A percentile compares a stretch with the other conserved stretches of the same genome.
Evolutionary conservation across 2,888 invertebrate species (phyloP).

Genomic region (Flabesymbios commensalis): DNA sequence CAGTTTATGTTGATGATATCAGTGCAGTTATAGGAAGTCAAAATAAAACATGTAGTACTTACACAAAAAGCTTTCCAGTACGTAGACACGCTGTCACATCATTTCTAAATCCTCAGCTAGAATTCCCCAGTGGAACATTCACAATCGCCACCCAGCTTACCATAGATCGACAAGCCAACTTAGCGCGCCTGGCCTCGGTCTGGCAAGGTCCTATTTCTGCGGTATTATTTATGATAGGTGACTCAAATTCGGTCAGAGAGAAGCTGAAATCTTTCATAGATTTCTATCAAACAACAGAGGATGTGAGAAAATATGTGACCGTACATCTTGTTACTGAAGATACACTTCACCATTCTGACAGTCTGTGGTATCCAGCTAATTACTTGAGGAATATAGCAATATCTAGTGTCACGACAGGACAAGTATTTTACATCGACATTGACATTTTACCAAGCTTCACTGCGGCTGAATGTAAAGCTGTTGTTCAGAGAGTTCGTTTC

Average conservation of each 20-base stretch:
- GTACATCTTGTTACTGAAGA: slow-evolving; percentile 19
- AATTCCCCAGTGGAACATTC: neutral
- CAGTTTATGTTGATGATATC: slow-evolving; percentile 19
- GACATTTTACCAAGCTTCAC: slow-evolving; percentile 17
- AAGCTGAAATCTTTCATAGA: too few species aligned
- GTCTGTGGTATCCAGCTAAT: slow-evolving; percentile 15
- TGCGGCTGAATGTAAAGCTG: neutral
- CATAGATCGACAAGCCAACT: slow-evolving; percentile 4
- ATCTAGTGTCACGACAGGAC: neutral
- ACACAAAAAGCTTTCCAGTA: slow-evolving; percentile 3
- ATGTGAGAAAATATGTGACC: neutral
- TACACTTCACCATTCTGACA: slow-evolving; percentile 5
- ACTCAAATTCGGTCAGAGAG: neutral
- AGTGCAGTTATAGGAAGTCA: too few species aligned
- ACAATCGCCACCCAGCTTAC: slow-evolving; percentile 24
- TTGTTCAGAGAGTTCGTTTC: neutral
- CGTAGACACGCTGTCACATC: slow-evolving; percentile 1
- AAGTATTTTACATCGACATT: slow-evolving; percentile 17
- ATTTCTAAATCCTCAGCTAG: slow-evolving; percentile 3
- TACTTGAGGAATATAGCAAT: slow-evolving; percentile 18
- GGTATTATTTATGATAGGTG: slow-evolving; percentile 12
- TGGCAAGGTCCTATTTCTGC: slow-evolving; percentile 25
- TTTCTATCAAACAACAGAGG: neutral
- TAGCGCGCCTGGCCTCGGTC: neutral
- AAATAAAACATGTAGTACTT: too few species aligned